Conservation (phyloP, 2,113 vertebrate genomes). For the Platanista minor region DNA sequence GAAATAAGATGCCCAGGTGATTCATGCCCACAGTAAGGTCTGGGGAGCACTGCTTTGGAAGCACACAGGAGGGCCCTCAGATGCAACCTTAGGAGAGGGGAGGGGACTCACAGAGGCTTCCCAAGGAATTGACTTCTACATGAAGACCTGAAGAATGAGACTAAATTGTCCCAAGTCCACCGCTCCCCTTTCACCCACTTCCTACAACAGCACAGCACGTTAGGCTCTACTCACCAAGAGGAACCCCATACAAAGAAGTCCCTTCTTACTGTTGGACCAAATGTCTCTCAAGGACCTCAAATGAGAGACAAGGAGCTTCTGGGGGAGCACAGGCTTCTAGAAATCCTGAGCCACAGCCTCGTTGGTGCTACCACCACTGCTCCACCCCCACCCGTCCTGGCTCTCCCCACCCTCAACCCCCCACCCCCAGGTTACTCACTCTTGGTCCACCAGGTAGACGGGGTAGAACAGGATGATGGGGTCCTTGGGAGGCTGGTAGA, state of each 20-base stretch:
- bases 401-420: background rate
- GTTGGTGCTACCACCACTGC: background rate
- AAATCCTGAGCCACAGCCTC: background rate
- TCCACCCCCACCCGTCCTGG: background rate
- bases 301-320: background rate
- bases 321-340: background rate
- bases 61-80: background rate
- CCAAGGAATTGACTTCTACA: background rate
- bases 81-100: background rate
- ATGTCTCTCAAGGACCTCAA: background rate
- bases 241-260: background rate
- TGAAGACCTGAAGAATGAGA: background rate
- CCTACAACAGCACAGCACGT: background rate
- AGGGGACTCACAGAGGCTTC: background rate
- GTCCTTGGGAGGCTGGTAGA: accelerated
- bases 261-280: background rate
- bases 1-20: background rate
- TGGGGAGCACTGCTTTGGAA: background rate
- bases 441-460: background rate
- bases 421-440: constrained; percentile 35
- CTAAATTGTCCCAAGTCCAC: background rate
- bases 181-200: background rate
- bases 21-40: background rate
- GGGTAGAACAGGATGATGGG: accelerated
- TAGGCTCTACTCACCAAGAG: background rate